A percentile compares a stretch with the other conserved stretches of the same genome.
These are phyloP conservation scores for Acheta domesticus DNA, from an alignment of 2,888 invertebrate genomes.

Conservation along the genomic window DNA sequence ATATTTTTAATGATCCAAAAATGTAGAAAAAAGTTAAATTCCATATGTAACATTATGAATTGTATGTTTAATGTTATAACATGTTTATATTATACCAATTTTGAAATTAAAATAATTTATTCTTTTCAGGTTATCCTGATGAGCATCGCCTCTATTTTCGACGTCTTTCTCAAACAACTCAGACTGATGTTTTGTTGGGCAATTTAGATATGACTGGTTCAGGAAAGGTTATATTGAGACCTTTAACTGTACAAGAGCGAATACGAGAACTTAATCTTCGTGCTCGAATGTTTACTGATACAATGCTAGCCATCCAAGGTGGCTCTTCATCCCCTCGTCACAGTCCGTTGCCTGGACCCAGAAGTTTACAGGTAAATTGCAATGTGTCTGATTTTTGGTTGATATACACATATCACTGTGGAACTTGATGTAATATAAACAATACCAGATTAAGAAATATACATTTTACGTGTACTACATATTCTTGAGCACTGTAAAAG, in stretches of 20 bases:
- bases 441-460: constrained; percentile 21
- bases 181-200: constrained; percentile 49
- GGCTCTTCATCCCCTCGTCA: constrained; percentile 41
- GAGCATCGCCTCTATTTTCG: constrained; percentile 48
- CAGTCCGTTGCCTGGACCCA: constrained; percentile 42
- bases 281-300: constrained; percentile 51
- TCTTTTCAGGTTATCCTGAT: constrained; percentile 42
- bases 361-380: constrained; percentile 43
- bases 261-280: constrained; percentile 51
- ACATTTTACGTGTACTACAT: constrained; percentile 33
- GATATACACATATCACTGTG: too few species aligned
- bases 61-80: too few species aligned
- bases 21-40: too few species aligned
- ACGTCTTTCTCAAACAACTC: constrained; percentile 49
- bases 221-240: constrained; percentile 46
- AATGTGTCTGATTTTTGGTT: constrained; percentile 18
- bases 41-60: too few species aligned
- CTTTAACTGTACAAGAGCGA: constrained; percentile 49
- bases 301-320: constrained; percentile 48
- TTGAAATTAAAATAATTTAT: neutral
- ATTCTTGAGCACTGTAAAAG: constrained; percentile 29
- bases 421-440: too few species aligned
- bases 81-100: too few species aligned
- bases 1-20: too few species aligned
- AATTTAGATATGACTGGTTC: constrained; percentile 47